Conservation (phyloP, 2,888 invertebrate genomes). For the Calameuta pallipes region DNA sequence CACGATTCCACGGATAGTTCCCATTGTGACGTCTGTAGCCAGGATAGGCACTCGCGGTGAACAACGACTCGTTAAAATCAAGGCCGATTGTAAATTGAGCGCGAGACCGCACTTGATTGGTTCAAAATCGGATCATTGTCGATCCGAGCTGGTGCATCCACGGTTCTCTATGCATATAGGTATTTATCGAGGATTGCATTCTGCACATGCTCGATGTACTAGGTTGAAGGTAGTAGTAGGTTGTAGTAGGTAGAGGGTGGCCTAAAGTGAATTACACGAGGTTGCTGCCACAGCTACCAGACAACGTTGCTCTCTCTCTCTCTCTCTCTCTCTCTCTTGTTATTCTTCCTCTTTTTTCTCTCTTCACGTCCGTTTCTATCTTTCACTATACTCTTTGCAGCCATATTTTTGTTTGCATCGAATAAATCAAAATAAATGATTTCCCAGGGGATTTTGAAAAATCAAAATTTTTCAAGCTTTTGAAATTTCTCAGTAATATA, state of each 20-base stretch:
- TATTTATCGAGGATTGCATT: conserved; percentile 27
- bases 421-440: conserved; percentile 23
- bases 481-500: neutral
- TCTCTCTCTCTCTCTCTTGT: conserved; percentile 23
- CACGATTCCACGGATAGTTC: conserved; percentile 20
- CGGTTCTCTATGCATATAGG: conserved; percentile 46
- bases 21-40: conserved; percentile 34
- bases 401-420: conserved; percentile 40
- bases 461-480: neutral
- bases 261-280: conserved; percentile 57
- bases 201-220: neutral
- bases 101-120: conserved; percentile 63
- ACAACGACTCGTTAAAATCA: conserved; percentile 50
- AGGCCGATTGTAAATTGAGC: conserved; percentile 63
- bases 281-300: conserved; percentile 44
- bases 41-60: conserved; percentile 20
- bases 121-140: conserved; percentile 63
- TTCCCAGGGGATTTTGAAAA: neutral
- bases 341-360: neutral
- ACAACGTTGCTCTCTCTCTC: conserved; percentile 38
- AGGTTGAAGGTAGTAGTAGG: conserved; percentile 24
- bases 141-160: conserved; percentile 37
- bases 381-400: neutral
- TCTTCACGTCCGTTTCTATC: conserved; percentile 7
- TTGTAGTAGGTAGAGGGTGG: conserved; percentile 25